These are phyloP conservation scores for Lemur catta DNA, from an alignment of 2,797 vertebrate genomes.

Conservation along the genomic window DNA sequence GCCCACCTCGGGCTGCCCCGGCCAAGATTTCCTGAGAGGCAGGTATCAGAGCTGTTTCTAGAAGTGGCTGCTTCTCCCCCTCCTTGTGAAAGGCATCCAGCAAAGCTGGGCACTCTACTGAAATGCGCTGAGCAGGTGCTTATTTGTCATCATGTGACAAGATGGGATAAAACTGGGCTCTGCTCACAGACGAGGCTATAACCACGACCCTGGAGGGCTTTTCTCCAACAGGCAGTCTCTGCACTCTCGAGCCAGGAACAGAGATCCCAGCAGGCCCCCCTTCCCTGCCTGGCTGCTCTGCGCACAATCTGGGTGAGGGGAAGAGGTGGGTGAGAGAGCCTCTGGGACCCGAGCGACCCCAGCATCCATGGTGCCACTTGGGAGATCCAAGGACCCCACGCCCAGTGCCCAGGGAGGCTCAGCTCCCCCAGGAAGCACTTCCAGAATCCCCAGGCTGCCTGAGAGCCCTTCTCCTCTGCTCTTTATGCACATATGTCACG, in stretches of 20 bases:
- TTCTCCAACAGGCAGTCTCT: not conserved
- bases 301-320: not conserved
- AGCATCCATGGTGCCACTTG: not conserved
- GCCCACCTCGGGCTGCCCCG: rapidly evolving
- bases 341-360: not conserved
- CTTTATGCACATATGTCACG: not conserved
- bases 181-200: not conserved
- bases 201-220: not conserved
- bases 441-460: not conserved
- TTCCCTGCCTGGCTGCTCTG: not conserved
- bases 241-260: not conserved
- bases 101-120: not conserved
- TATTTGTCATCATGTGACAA: not conserved
- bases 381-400: not conserved
- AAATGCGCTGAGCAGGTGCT: not conserved
- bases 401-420: not conserved
- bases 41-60: not conserved
- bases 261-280: rapidly evolving
- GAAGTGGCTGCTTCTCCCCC: too few species aligned
- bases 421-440: not conserved
- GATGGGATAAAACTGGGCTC: not conserved
- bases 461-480: not conserved
- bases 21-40: not conserved
- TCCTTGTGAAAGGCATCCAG: not conserved
- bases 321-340: not conserved